Base-by-base conservation (phyloP, 2,888 invertebrate genomes). In the Dusona sp. region DNA sequence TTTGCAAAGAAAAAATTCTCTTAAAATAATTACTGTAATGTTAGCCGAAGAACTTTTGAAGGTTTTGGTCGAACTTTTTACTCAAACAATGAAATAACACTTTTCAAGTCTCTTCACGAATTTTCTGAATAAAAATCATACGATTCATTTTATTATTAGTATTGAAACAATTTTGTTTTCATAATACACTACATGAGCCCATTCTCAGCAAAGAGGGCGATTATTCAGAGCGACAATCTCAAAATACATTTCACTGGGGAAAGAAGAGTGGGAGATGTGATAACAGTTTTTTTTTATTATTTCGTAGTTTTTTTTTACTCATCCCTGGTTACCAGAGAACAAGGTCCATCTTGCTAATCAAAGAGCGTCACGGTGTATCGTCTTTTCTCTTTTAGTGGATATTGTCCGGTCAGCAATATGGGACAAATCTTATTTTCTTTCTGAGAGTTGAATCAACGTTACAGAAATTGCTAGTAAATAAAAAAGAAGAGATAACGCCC, bases 261-360 rank as follows among this genome's bases (percentile, higher is more conserved):
- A 42, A 22, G 13, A 9, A 64, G 45, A 80, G 80, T 42, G 45
- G 25, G 54, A 22, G 54, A 42, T 16, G 79, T n/a, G 85, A 85
- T 85, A 85, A 85, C 74, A 85, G 51, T 68, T 65, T 51, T 68
- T n/a, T 38, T 22, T 45, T 38, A 16, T 54, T 81, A n/a, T 81
- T 79, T 70, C 45, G 29, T 25, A 29, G 16, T 67, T 80, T 79
- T 72, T 54, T 77, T 79, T 48, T 73, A 38, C 42, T 70, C 45
- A 54, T 83, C 67, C 54, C 57, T 45, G 29, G 45, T 57, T 79
- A 51, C 29, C 54, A 75, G 81, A 82, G 87, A 54, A 85, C 87
- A 87, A 87, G 83, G 86, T 87, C 79, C 87, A 77, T 38, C 9
- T 22, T 54, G n/a, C 57, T 45, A 29, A 38, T 38, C 42, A 48